A percentile compares a stretch with the other conserved stretches of the same genome.
phyloP scores from a whole-genome alignment of 2,113 vertebrate genomes.

The Tiliqua scincoides region DNA sequence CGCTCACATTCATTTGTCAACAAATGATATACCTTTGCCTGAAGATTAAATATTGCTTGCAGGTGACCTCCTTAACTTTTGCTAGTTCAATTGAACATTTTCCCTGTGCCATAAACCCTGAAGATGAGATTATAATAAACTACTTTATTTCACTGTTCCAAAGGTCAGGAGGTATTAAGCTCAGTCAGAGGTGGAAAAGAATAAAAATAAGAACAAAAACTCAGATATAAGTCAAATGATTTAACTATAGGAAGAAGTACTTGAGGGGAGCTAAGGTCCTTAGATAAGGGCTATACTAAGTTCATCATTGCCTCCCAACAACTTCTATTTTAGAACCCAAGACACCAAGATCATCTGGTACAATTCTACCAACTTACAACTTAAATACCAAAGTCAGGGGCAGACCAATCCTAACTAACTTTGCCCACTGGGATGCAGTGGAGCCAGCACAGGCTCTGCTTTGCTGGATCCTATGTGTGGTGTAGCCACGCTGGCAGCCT shows the following conservation, averaged over 20 bases:
- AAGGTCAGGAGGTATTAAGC: not conserved
- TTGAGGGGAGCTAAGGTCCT: not conserved
- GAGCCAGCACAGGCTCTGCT: no score
- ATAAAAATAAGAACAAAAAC: not conserved
- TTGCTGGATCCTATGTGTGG: no score
- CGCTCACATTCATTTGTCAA: slow-evolving; percentile 36
- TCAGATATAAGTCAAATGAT: not conserved
- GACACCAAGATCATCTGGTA: not conserved
- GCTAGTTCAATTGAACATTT: not conserved
- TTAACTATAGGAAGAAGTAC: not conserved
- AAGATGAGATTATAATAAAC: not conserved
- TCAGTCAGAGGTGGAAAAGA: not conserved
- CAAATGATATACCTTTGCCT: not conserved
- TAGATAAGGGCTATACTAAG: not conserved
- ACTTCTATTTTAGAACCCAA: not conserved
- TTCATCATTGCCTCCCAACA: not conserved
- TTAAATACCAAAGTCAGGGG: not conserved
- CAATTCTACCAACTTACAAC: not conserved
- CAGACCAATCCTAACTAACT: no score
- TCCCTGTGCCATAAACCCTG: not conserved
- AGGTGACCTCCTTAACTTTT: slow-evolving; percentile 2
- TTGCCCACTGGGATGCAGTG: no score
- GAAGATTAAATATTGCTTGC: slow-evolving; percentile 12
- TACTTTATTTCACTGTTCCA: not conserved
- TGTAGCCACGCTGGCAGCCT: no score